phyloP scores from a whole-genome alignment of 1,140 invertebrate genomes.

The Drosophila ambigua region DNA sequence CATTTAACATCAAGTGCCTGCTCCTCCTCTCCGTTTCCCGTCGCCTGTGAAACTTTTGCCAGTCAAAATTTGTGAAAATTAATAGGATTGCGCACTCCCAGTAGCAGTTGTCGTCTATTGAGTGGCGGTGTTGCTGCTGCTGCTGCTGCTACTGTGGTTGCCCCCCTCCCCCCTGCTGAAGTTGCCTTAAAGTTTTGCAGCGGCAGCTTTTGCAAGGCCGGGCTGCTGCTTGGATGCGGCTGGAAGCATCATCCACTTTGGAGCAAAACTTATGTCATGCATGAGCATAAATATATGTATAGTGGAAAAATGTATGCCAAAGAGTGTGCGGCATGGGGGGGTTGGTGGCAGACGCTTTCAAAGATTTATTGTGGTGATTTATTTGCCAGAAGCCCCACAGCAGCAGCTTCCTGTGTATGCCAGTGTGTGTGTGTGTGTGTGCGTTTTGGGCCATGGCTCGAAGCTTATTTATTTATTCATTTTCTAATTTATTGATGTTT shows the following conservation, averaged over 20 bases:
- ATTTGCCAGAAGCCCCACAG: conserved; percentile 46
- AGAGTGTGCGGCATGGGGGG: conserved; percentile 12
- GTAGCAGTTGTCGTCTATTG: conserved; percentile 57
- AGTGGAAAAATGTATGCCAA: conserved; percentile 66
- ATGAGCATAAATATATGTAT: conserved; percentile 79
- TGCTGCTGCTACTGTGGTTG: conserved; percentile 56
- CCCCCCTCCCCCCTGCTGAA: conserved; percentile 16
- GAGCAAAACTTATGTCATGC: conserved; percentile 77
- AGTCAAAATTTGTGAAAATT: conserved; percentile 78
- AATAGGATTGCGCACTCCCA: conserved; percentile 65
- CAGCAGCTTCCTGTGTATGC: not conserved
- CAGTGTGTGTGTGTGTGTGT: not conserved
- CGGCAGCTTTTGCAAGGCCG: conserved; percentile 35
- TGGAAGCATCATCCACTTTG: conserved; percentile 54
- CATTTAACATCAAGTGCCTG: conserved; percentile 73
- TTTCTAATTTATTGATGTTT: conserved; percentile 83
- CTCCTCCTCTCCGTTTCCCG: conserved; percentile 29
- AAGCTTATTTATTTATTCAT: conserved; percentile 82
- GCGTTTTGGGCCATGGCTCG: conserved; percentile 40
- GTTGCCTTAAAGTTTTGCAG: conserved; percentile 63
- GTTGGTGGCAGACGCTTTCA: conserved; percentile 42
- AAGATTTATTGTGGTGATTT: conserved; percentile 82
- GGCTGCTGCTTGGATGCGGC: not conserved
- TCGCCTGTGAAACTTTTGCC: conserved; percentile 63
- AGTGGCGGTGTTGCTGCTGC: conserved; percentile 44